phyloP scores from a whole-genome alignment of 2,113 vertebrate species.

The Oncorhynchus mykiss region DNA sequence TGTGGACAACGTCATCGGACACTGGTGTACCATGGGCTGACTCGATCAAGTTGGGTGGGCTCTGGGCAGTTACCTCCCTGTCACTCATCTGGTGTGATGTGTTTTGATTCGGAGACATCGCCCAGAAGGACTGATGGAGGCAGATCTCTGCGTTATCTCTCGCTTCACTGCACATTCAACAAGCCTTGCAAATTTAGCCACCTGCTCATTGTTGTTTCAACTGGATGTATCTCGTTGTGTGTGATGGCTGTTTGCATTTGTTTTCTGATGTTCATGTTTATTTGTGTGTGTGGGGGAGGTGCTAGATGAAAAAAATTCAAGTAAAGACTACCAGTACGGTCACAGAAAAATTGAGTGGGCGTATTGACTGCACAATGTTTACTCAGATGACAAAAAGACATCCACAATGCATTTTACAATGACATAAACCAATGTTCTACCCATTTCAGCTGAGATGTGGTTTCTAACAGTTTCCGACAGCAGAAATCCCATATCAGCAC shows the following conservation, averaged over 20 bases:
- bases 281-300: background rate
- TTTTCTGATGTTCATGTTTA: slow-evolving; percentile 4
- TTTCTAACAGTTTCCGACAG: background rate
- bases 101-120: slow-evolving; percentile 23
- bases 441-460: background rate
- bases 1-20: too few relatives aligned
- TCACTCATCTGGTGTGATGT: slow-evolving; percentile 13
- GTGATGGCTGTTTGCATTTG: slow-evolving; percentile 10
- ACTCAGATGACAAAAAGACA: background rate
- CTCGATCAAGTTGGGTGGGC: slow-evolving; percentile 32
- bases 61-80: slow-evolving; percentile 4
- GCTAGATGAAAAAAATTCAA: background rate
- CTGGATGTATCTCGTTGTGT: slow-evolving; percentile 17
- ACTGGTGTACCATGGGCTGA: slow-evolving; percentile 5
- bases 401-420: background rate
- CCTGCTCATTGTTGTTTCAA: slow-evolving; percentile 29
- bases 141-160: slow-evolving; percentile 10
- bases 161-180: background rate
- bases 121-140: background rate
- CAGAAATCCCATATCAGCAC: slow-evolving; percentile 6
- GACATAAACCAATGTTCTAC: background rate
- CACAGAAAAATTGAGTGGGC: background rate
- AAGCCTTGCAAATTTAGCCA: background rate
- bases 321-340: background rate
- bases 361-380: too few relatives aligned